These are phyloP conservation scores for Mimumesa dahlbomi DNA, from an alignment of 2,888 invertebrate species.

Conservation along the genomic window DNA sequence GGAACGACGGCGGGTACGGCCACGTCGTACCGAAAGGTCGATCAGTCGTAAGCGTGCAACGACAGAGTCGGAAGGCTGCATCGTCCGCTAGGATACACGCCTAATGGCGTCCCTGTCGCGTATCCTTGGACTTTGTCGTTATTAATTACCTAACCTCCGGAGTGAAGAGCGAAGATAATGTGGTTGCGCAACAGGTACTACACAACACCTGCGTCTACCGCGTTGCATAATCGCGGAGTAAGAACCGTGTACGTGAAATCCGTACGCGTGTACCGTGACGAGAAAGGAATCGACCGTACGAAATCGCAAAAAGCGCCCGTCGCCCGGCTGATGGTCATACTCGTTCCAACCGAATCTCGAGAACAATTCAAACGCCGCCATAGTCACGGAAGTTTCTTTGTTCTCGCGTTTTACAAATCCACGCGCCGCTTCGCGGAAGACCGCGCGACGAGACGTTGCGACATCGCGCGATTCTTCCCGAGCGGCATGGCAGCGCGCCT, in stretches of 20 bases:
- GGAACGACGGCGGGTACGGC: too few species aligned
- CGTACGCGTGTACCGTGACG: slow-evolving; percentile 19
- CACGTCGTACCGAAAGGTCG: too few species aligned
- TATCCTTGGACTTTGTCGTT: slow-evolving; percentile 79
- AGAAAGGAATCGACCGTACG: slow-evolving; percentile 37
- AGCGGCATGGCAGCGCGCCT: too few species aligned
- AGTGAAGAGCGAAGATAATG: slow-evolving; percentile 76
- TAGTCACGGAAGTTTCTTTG: too few species aligned
- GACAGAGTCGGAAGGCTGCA: slow-evolving; percentile 17
- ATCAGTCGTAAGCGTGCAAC: neutral
- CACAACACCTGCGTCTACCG: slow-evolving; percentile 67
- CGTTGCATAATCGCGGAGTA: slow-evolving; percentile 69
- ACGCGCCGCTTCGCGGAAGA: too few species aligned
- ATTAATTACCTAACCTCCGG: slow-evolving; percentile 79
- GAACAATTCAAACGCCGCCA: too few species aligned
- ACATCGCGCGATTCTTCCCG: too few species aligned
- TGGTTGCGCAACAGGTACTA: slow-evolving; percentile 77
- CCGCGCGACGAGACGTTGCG: too few species aligned
- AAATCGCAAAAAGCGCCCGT: slow-evolving; percentile 20
- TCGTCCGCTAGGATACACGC: slow-evolving; percentile 25
- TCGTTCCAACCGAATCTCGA: too few species aligned
- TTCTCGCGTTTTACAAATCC: too few species aligned
- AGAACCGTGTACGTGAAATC: slow-evolving; percentile 58
- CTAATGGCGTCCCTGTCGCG: slow-evolving; percentile 50
- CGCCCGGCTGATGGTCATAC: too few species aligned